Evolutionary conservation across 2,888 invertebrate genomes (phyloP), one percentile per base, ranked within the genome.

Genomic region (Gastrophysa polygoni): DNA sequence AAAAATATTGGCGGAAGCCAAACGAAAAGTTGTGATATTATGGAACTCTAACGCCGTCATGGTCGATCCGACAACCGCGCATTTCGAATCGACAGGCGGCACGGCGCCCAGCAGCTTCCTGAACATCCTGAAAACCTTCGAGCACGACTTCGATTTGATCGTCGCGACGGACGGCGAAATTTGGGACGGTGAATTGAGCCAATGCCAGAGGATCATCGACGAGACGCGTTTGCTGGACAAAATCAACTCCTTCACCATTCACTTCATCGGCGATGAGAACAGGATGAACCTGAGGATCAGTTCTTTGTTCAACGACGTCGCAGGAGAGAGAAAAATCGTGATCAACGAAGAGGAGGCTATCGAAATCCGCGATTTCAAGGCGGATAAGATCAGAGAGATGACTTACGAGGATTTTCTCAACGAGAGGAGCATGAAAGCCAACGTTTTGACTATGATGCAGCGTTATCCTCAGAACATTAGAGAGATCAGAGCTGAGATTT

Each of bases 211-310:
- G 6, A 38, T 54, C 38, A 21, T 54, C 10, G 21, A 8, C 8
- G 10, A 14, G 0, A 34, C 24, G 16, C 5, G 43, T 43, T 16
- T 54, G 10, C 24, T 54, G 16, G 10, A 8, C 16, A 54, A 16
- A 6, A 54, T 54, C 7, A 17, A 16, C 2, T 10, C 24, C 14
- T 54, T 54, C 43, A 54, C 20, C 14, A 54, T 54, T 24, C 43
- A 43, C 10, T 54, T 43, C 17, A 54, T 54, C 14, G 54, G 54
- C 11, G 1, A 0, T 1, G 34, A 34, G 43, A n/a, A 14, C 10
- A 1, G 10, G 1, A 54, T 54, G 54, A 54, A 54, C 10, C 21
- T 54, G 54, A 54, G 16, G 17, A 54, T 54, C 7, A 43, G 43
- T 43, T 43, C 38, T 10, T 24, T 54, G 16, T 54, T 54, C 24